Percentiles rank a stretch among this genome's conserved stretches.
These are phyloP conservation scores for Anagyrus pseudococci DNA, from an alignment of 2,888 invertebrate genomes.

Conservation along the genomic window DNA sequence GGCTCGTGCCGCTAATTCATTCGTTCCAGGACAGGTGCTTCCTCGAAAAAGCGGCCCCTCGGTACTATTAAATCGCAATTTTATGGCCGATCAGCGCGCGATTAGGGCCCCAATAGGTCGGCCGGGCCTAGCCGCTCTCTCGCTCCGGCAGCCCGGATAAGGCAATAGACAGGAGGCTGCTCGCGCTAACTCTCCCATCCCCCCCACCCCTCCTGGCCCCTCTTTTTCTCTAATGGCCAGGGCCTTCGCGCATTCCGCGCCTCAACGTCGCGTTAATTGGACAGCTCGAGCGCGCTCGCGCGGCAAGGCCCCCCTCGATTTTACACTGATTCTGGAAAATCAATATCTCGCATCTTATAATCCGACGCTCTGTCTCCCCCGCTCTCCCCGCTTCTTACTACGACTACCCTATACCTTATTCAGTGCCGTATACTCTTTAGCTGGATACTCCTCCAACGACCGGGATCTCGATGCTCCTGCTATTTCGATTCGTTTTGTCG, in stretches of 20 bases:
- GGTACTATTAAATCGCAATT: conserved; percentile 58
- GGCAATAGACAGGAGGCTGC: conserved; percentile 6
- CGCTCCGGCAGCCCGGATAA: background rate
- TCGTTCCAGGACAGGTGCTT: conserved; percentile 55
- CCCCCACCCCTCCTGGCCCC: conserved; percentile 30
- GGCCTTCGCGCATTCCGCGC: conserved; percentile 34
- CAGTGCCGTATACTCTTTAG: no score
- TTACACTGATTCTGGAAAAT: conserved; percentile 36
- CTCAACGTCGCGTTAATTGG: conserved; percentile 45
- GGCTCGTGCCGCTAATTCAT: conserved; percentile 48
- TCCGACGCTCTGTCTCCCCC: background rate
- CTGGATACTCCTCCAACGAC: no score
- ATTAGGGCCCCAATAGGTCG: no score
- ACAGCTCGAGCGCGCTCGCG: conserved; percentile 38
- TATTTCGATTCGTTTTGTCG: background rate
- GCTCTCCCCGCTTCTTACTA: background rate
- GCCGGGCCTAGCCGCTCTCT: background rate
- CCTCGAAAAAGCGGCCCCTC: conserved; percentile 41
- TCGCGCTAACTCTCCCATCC: no score
- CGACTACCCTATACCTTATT: background rate
- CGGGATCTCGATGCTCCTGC: background rate
- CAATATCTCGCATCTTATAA: conserved; percentile 29
- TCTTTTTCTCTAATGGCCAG: no score
- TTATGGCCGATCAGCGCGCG: conserved; percentile 52
- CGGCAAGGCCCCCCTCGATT: no score